Base-by-base conservation (phyloP, 2,113 vertebrate genomes). In the Epinephelus moara region DNA sequence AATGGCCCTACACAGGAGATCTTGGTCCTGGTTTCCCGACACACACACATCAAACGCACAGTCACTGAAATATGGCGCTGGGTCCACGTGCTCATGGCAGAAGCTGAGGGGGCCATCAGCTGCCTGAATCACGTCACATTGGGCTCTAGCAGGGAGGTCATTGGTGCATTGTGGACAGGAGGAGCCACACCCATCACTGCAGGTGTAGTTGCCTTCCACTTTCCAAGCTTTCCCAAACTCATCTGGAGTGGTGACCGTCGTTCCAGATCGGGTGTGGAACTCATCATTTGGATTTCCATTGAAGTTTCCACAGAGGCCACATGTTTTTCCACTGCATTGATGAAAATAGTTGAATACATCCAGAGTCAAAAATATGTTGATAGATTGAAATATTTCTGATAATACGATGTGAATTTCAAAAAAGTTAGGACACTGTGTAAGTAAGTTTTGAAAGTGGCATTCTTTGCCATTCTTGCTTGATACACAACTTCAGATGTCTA, bases 271-370 rank as follows among this genome's bases (percentile, higher is more conserved):
- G 1, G 73, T 86, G 21, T 57, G 15, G 5, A 93, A 89, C 4
- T 95, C 93, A 33, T 96, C 94, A 4, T 8, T 66, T 12, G 25
- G n/a, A 40, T 89, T 70, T 4, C 91, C 79, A 72, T 95, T 94
- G 75, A 95, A 95, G 81, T 95, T 89, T 21, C 94, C 94, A 87
- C 94, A 95, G 17, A 95, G 87, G 45, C 94, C 93, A 5, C 94
- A 92, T 1, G 67, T 90, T n/a, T 80, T 15, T 25, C 77, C 91
- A 10, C 92, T 89, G 12, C 14, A 5, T 30, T 47, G 27, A 62
- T 27, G 53, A 87, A 0, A 56, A 71, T 1, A 45, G n/a, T 60
- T 0, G 33, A 56, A 73, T 0, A 6, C 33, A n/a, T 40, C 2
- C 33, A 40, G 27, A 21, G 9, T 23, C 12, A 66, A 23, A 45